phyloP scores from a whole-genome alignment of 2,113 vertebrate species.

The Syngnathus scovelli region DNA sequence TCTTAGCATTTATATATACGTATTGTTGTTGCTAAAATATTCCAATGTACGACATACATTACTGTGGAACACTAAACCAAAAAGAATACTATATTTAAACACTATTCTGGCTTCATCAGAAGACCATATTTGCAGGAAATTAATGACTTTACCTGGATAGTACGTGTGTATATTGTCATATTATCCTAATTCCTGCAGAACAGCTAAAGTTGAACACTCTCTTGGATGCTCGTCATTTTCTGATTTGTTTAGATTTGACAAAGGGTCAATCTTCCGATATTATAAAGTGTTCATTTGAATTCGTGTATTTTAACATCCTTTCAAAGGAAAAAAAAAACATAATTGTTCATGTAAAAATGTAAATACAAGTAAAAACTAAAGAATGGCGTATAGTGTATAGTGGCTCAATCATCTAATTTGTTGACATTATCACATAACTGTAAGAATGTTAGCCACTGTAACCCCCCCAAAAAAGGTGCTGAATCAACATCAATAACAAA shows the following conservation, averaged over 20 bases:
- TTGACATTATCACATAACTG: too few relatives aligned
- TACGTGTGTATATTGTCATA: neutral
- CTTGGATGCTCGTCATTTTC: neutral
- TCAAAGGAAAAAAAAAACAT: neutral
- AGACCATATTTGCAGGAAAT: slow-evolving; percentile 3
- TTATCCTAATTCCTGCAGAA: neutral
- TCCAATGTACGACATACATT: neutral
- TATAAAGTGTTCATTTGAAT: neutral
- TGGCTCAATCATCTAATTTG: too few relatives aligned
- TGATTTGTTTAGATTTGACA: neutral
- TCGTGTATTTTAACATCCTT: neutral
- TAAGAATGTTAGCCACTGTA: too few relatives aligned
- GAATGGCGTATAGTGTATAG: too few relatives aligned
- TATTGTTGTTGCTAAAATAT: slow-evolving; percentile 2
- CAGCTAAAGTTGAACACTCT: neutral
- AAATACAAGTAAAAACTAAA: neutral
- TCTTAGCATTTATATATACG: slow-evolving; percentile 1
- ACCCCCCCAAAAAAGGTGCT: too few relatives aligned
- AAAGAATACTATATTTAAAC: neutral
- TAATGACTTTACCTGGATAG: neutral
- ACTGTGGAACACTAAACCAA: neutral
- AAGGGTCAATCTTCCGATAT: neutral
- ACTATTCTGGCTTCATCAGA: slow-evolving; percentile 2
- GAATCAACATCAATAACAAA: too few relatives aligned
- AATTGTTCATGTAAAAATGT: neutral